Evolutionary conservation across 2,113 vertebrate species (phyloP).

Genomic region (Xiphorhynchus elegans): DNA sequence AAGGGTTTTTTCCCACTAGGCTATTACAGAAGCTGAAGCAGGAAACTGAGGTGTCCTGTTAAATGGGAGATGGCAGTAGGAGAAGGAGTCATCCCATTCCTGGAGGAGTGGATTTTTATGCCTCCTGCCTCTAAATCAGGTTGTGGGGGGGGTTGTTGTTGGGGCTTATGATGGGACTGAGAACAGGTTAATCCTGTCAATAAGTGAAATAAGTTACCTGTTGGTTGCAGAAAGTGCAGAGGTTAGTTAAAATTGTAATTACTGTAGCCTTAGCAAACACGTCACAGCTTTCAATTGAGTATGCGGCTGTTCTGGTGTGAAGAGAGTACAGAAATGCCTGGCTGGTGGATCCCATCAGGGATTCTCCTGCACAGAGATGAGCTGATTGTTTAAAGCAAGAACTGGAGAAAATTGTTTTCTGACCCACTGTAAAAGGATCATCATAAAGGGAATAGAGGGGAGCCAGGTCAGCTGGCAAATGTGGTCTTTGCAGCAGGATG

Average conservation of each 20-base stretch:
- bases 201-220: conserved; percentile 9
- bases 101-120: background rate
- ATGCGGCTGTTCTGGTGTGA: background rate
- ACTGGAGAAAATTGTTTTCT: background rate
- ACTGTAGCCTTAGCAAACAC: background rate
- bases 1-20: background rate
- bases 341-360: background rate
- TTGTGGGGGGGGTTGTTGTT: no score
- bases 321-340: background rate
- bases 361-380: background rate
- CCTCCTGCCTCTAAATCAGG: background rate
- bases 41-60: fast-evolving
- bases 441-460: background rate
- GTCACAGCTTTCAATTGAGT: background rate
- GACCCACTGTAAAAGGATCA: background rate
- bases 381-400: background rate
- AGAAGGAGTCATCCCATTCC: background rate
- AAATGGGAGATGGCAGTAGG: background rate
- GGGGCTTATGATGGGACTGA: background rate
- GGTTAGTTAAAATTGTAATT: conserved; percentile 54
- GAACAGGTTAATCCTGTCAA: background rate
- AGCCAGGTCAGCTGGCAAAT: background rate
- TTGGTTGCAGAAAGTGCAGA: background rate
- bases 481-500: background rate
- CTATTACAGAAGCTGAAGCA: background rate